Percentiles rank a stretch among this genome's conserved stretches.
Conservation (phyloP, 2,888 invertebrate species). For the Heliconius ethilla region DNA sequence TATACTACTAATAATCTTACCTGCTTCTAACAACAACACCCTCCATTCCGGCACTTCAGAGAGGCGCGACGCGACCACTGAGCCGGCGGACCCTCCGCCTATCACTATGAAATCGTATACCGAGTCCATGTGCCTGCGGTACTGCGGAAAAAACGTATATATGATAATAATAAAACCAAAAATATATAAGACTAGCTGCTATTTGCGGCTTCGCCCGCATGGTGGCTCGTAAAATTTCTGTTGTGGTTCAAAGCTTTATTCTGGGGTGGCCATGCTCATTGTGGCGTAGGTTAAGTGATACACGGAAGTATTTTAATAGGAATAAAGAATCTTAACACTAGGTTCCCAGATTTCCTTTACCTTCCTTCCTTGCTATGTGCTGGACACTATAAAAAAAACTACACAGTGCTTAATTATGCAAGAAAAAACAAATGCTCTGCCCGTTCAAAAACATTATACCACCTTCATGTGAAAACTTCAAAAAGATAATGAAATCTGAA, state of each 20-base stretch:
- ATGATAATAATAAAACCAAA: no score
- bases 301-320: no score
- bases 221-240: no score
- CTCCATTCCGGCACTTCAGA: slow-evolving; percentile 88
- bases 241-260: no score
- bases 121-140: slow-evolving; percentile 78
- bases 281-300: no score
- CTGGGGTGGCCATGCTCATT: no score
- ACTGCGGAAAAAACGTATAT: slow-evolving; percentile 54
- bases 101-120: slow-evolving; percentile 90
- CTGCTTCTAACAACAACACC: slow-evolving; percentile 88
- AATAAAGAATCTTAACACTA: no score
- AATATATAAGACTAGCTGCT: neutral
- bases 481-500: slow-evolving; percentile 2
- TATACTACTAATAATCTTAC: slow-evolving; percentile 52
- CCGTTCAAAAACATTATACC: neutral
- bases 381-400: neutral
- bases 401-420: neutral
- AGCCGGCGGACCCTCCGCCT: slow-evolving; percentile 87
- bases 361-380: no score
- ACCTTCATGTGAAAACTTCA: neutral
- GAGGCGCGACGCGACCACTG: slow-evolving; percentile 87
- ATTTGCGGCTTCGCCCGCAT: no score
- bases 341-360: no score
- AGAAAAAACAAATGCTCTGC: neutral